phyloP scores from a whole-genome alignment of 1,140 invertebrate species.

The Ylistrum balloti region DNA sequence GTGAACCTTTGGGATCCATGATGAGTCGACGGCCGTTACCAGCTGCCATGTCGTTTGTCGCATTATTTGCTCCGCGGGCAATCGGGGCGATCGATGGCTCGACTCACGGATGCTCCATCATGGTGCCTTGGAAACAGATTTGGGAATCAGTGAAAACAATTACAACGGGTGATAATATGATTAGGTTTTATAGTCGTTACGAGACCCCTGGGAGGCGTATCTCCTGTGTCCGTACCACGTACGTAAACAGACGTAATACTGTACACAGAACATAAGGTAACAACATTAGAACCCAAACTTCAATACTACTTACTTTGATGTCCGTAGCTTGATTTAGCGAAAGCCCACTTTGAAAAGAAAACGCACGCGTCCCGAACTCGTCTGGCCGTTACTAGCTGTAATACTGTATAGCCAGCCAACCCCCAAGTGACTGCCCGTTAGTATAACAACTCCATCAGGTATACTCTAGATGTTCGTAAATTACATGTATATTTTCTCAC shows the following conservation, averaged over 20 bases:
- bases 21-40: not conserved
- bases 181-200: conserved; percentile 19
- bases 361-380: too few species aligned
- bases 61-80: not conserved
- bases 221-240: not conserved
- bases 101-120: not conserved
- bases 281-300: not conserved
- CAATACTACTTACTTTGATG: not conserved
- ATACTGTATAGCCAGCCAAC: too few species aligned
- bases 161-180: conserved; percentile 22
- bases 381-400: too few species aligned
- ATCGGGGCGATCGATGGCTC: not conserved
- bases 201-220: not conserved
- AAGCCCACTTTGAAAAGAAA: too few species aligned
- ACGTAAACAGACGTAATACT: not conserved
- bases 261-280: not conserved
- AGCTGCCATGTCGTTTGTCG: not conserved
- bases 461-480: not conserved
- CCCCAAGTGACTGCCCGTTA: not conserved
- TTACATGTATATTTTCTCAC: not conserved
- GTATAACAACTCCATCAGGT: too few species aligned
- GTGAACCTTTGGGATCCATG: not conserved
- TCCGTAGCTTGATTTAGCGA: not conserved
- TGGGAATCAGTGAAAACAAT: conserved; percentile 34
- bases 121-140: conserved; percentile 5